Evolutionary conservation across 2,113 vertebrate genomes (phyloP).

Genomic region (Chrysochloris asiatica): DNA sequence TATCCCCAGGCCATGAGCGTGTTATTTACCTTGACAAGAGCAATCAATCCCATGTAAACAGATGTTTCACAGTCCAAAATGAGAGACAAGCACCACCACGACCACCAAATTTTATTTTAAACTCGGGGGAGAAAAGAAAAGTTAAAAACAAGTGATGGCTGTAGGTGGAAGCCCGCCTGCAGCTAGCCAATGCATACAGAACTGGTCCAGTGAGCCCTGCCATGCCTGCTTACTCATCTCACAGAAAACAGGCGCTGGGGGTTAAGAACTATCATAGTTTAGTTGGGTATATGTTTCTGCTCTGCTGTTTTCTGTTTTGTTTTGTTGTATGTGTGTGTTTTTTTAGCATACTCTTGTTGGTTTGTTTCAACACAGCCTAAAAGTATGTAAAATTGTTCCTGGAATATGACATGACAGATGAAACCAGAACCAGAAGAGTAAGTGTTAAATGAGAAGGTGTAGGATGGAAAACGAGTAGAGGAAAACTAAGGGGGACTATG

Average conservation of each 20-base stretch:
- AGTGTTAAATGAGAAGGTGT: neutral
- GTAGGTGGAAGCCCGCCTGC: conserved; percentile 36
- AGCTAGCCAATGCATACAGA: conserved; percentile 43
- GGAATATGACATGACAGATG: neutral
- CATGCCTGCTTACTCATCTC: conserved; percentile 59
- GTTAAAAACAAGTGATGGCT: neutral
- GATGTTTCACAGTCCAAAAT: neutral
- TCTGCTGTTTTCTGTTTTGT: neutral
- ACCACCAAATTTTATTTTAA: neutral
- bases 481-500: neutral
- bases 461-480: neutral
- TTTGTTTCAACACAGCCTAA: conserved; percentile 24
- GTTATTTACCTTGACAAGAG: neutral
- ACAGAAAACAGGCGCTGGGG: conserved; percentile 55
- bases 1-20: neutral
- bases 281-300: neutral
- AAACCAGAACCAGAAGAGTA: neutral
- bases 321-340: conserved; percentile 44
- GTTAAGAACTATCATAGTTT: conserved; percentile 40
- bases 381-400: conserved; percentile 25
- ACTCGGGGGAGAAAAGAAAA: neutral
- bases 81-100: neutral
- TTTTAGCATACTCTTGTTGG: conserved; percentile 12
- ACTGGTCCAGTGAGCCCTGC: conserved; percentile 53
- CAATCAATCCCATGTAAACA: neutral